phyloP scores from a whole-genome alignment of 2,113 vertebrate species.

The Cebidichthys violaceus region DNA sequence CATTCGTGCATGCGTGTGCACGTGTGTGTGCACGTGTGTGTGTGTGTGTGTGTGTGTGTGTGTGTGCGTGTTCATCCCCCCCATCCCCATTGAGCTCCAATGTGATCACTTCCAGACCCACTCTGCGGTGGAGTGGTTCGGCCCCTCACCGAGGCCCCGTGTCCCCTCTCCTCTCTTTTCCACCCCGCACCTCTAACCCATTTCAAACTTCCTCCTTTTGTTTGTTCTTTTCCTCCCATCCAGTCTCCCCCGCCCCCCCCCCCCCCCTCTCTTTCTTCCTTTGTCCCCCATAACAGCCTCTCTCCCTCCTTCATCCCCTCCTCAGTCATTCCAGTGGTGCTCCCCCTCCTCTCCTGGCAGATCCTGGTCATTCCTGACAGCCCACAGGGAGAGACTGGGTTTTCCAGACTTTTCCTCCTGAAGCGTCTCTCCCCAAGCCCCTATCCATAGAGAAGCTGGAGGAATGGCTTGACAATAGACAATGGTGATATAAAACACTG shows the following conservation, averaged over 20 bases:
- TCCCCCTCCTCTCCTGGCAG: slow-evolving; percentile 68
- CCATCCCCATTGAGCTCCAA: slow-evolving; percentile 29
- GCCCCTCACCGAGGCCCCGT: slow-evolving; percentile 52
- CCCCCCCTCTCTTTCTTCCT: slow-evolving; percentile 17
- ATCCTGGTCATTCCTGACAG: slow-evolving; percentile 74
- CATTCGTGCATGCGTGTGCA: slow-evolving; percentile 7
- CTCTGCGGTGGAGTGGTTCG: slow-evolving; percentile 47
- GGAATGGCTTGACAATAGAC: slow-evolving; percentile 30
- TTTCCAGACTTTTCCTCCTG: slow-evolving; percentile 68
- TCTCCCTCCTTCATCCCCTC: slow-evolving; percentile 8
- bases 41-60: slow-evolving; percentile 8
- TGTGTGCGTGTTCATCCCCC: slow-evolving; percentile 23
- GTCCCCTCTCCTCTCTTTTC: slow-evolving; percentile 36
- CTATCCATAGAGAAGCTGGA: slow-evolving; percentile 37
- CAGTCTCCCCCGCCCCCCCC: not conserved
- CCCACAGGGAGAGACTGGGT: slow-evolving; percentile 62
- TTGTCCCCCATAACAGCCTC: slow-evolving; percentile 7
- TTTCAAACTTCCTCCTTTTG: slow-evolving; percentile 31
- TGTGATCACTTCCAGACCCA: slow-evolving; percentile 76
- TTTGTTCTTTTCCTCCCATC: slow-evolving; percentile 20
- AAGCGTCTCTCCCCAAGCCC: slow-evolving; percentile 7
- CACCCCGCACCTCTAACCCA: slow-evolving; percentile 7
- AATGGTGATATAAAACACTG: slow-evolving; percentile 10
- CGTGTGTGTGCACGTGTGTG: not conserved
- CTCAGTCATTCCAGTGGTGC: slow-evolving; percentile 41